Percentiles rank a stretch among this genome's conserved stretches.
These are phyloP conservation scores for Melinopterus prodromus DNA, from an alignment of 2,888 invertebrate species.

Conservation along the genomic window DNA sequence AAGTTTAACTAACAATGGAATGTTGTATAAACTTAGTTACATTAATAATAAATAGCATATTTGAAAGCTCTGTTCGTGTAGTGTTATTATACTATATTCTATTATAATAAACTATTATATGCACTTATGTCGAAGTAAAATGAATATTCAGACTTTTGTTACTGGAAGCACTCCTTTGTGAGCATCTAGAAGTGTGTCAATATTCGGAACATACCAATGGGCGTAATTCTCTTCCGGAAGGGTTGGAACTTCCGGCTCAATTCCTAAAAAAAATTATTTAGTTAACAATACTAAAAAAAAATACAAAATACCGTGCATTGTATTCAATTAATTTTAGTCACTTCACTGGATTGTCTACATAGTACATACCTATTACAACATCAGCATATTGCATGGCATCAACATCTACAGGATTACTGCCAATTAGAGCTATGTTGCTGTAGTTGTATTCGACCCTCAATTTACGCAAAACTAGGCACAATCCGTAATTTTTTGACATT, in stretches of 20 bases:
- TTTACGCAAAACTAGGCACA: constrained; percentile 47
- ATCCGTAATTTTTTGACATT: not conserved
- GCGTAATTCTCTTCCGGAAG: not conserved
- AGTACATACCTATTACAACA: constrained; percentile 74
- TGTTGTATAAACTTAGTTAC: not conserved
- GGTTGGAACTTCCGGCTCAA: not conserved
- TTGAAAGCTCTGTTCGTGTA: too few species aligned
- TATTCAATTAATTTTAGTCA: too few species aligned
- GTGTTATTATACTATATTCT: too few species aligned
- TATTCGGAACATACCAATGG: not conserved
- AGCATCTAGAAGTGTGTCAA: not conserved
- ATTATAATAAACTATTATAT: not conserved
- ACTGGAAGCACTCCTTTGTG: not conserved
- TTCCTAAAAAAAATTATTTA: not conserved
- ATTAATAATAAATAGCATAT: not conserved
- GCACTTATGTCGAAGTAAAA: not conserved
- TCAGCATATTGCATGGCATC: constrained; percentile 95
- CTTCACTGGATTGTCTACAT: too few species aligned
- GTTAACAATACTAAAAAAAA: too few species aligned
- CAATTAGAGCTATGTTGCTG: constrained; percentile 85
- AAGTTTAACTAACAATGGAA: not conserved
- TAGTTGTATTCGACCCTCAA: constrained; percentile 78
- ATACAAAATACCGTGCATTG: too few species aligned
- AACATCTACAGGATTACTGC: constrained; percentile 96
- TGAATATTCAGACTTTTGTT: not conserved